These are phyloP conservation scores for Trachelus stipa DNA, from an alignment of 2,888 invertebrate species.

Conservation along the genomic window DNA sequence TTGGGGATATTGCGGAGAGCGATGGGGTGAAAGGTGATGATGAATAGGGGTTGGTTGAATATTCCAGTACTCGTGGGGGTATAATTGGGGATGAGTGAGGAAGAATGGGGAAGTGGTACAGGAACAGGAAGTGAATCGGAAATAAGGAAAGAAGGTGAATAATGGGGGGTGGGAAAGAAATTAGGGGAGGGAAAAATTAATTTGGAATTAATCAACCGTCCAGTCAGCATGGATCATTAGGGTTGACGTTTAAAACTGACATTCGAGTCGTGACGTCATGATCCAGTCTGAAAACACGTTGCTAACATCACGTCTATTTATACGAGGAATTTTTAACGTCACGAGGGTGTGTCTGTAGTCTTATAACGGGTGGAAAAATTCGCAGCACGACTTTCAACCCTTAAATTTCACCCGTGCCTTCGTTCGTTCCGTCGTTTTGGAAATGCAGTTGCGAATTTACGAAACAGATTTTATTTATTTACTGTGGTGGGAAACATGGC, in stretches of 20 bases:
- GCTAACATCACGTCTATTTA: slow-evolving; percentile 5
- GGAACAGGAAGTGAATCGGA: slow-evolving; percentile 3
- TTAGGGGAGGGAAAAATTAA: slow-evolving; percentile 33
- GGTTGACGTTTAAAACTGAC: slow-evolving; percentile 18
- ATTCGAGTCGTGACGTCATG: slow-evolving; percentile 9
- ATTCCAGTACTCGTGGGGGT: background rate
- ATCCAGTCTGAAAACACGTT: slow-evolving; percentile 10
- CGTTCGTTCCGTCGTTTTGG: slow-evolving; percentile 11
- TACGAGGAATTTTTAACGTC: slow-evolving; percentile 16
- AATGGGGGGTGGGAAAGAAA: slow-evolving; percentile 15
- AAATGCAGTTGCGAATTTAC: slow-evolving; percentile 20
- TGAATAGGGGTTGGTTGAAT: background rate
- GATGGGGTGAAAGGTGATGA: background rate
- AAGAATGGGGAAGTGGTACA: background rate
- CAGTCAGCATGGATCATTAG: slow-evolving; percentile 37
- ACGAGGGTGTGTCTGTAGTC: background rate
- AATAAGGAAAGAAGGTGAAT: slow-evolving; percentile 1
- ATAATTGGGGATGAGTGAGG: background rate
- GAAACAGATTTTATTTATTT: background rate
- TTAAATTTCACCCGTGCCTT: background rate
- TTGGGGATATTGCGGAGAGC: background rate
- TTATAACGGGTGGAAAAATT: background rate
- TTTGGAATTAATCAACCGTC: slow-evolving; percentile 37
- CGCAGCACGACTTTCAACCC: background rate
- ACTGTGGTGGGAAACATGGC: background rate